These are phyloP conservation scores for Drosophila malerkotliana DNA, from an alignment of 1,140 invertebrate species.

Conservation along the genomic window DNA sequence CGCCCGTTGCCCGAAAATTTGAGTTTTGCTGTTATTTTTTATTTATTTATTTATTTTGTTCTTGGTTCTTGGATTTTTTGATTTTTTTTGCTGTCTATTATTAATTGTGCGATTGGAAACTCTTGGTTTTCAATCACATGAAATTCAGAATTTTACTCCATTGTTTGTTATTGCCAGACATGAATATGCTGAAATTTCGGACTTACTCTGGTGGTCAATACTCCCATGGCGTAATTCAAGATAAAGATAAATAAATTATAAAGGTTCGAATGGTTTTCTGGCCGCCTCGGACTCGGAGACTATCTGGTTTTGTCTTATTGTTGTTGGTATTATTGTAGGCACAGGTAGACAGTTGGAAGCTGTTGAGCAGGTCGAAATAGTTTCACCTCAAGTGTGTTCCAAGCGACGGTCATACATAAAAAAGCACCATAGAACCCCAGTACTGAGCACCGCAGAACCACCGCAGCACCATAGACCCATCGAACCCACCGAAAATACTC, in stretches of 20 bases:
- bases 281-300: constrained; percentile 48
- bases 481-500: constrained; percentile 7
- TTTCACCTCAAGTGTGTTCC: constrained; percentile 79
- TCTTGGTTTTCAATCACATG: constrained; percentile 74
- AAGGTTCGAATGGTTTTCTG: constrained; percentile 65
- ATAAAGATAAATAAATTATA: constrained; percentile 83
- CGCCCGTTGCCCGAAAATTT: constrained; percentile 1
- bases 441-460: neutral
- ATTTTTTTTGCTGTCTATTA: constrained; percentile 47
- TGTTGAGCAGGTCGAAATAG: constrained; percentile 82
- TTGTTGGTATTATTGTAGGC: constrained; percentile 27
- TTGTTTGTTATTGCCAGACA: constrained; percentile 66
- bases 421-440: neutral
- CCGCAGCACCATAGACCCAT: constrained; percentile 1
- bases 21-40: constrained; percentile 50
- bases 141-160: constrained; percentile 70
- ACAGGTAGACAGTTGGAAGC: constrained; percentile 75
- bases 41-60: constrained; percentile 56
- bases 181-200: constrained; percentile 83
- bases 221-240: constrained; percentile 83
- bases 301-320: constrained; percentile 63
- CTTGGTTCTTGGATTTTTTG: constrained; percentile 31
- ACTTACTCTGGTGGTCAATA: constrained; percentile 83
- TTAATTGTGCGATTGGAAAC: constrained; percentile 60
- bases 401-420: constrained; percentile 59